These are phyloP conservation scores for Pandemis heparana DNA, from an alignment of 2,888 invertebrate species.

Conservation along the genomic window DNA sequence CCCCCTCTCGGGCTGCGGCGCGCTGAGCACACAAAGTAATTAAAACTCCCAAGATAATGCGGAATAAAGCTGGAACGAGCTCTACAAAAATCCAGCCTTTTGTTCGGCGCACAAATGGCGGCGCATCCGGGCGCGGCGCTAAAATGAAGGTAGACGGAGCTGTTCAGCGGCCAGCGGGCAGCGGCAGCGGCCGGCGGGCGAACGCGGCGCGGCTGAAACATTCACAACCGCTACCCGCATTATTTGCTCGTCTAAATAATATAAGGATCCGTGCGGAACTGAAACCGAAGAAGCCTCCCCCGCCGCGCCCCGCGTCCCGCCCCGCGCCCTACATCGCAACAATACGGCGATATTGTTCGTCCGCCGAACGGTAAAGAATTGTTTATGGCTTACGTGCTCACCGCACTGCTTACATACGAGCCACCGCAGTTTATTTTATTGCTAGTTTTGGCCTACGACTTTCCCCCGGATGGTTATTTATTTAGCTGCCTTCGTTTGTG, in stretches of 20 bases:
- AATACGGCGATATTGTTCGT: slow-evolving; percentile 24
- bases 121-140: slow-evolving; percentile 20
- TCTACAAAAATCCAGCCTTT: slow-evolving; percentile 30
- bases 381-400: slow-evolving; percentile 39
- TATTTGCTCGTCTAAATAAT: slow-evolving; percentile 42
- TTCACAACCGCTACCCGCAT: slow-evolving; percentile 26
- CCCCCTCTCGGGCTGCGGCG: not conserved
- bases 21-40: slow-evolving; percentile 31
- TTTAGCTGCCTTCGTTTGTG: slow-evolving; percentile 20
- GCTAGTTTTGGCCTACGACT: slow-evolving; percentile 28
- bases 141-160: not conserved
- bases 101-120: slow-evolving; percentile 23
- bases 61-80: slow-evolving; percentile 20
- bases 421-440: slow-evolving; percentile 37
- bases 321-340: slow-evolving; percentile 20
- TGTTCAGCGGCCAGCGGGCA: not conserved
- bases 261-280: slow-evolving; percentile 33
- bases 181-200: not conserved
- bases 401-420: slow-evolving; percentile 30
- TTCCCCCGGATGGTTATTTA: slow-evolving; percentile 32
- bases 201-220: slow-evolving; percentile 16
- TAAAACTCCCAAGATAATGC: slow-evolving; percentile 39
- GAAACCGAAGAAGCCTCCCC: slow-evolving; percentile 16
- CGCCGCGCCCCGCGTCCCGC: not conserved
- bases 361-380: slow-evolving; percentile 40